These are phyloP conservation scores for Echinarachnius parma DNA, from an alignment of 53 echinoderm and acorn worm species.

Conservation along the genomic window DNA sequence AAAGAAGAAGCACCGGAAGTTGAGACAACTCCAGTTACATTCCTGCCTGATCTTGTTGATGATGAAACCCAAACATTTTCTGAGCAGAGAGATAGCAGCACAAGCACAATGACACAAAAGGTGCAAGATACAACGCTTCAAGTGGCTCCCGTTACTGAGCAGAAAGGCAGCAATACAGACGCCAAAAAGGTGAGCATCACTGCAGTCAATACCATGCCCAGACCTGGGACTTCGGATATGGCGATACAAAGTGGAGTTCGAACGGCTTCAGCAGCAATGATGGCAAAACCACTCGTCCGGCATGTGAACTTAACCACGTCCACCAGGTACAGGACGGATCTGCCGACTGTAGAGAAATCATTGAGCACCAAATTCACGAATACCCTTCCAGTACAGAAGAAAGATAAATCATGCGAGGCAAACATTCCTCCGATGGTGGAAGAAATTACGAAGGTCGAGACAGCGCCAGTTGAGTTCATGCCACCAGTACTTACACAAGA, in stretches of 20 bases:
- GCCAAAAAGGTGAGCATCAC: neutral
- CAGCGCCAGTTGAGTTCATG: neutral
- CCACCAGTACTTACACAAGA: neutral
- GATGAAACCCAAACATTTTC: conserved; percentile 14
- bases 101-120: conserved; percentile 8
- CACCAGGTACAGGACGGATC: conserved; percentile 4
- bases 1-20: conserved; percentile 8
- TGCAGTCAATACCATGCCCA: conserved; percentile 8
- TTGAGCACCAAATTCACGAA: conserved; percentile 5
- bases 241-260: conserved; percentile 16
- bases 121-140: conserved; percentile 26
- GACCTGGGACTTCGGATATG: conserved; percentile 2
- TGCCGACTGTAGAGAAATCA: conserved; percentile 12
- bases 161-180: conserved; percentile 23
- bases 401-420: conserved; percentile 36
- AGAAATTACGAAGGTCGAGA: neutral
- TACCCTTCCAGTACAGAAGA: neutral
- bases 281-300: conserved; percentile 26
- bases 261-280: conserved; percentile 28
- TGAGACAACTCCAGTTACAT: conserved; percentile 2
- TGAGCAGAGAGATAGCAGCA: conserved; percentile 1
- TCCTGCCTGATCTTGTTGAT: conserved; percentile 13
- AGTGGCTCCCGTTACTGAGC: conserved; percentile 16
- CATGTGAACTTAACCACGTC: conserved; percentile 31
- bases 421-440: neutral